phyloP scores from a whole-genome alignment of 2,797 vertebrate species.

The Botia kubotai region DNA sequence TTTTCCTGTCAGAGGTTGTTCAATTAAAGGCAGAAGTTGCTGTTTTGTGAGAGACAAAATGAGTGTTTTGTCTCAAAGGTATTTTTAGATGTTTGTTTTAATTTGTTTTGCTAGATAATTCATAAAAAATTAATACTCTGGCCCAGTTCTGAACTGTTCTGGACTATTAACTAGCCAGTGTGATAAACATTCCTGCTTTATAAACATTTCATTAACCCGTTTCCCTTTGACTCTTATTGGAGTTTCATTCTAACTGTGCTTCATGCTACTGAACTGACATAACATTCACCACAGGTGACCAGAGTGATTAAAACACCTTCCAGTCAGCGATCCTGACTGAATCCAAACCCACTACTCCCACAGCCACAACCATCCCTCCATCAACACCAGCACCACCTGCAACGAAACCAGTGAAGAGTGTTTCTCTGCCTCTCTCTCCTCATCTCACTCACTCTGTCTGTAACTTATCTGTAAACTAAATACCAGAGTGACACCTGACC shows the following conservation, averaged over 20 bases:
- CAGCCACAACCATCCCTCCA: conserved; percentile 60
- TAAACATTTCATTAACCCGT: conserved; percentile 15
- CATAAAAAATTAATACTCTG: conserved; percentile 18
- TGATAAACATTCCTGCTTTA: conserved; percentile 13
- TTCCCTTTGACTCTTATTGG: conserved; percentile 1
- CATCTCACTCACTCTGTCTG: conserved; percentile 42
- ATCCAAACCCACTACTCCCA: conserved; percentile 61
- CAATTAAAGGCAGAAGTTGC: conserved; percentile 33
- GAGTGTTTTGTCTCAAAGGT: conserved; percentile 40
- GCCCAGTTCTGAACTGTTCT: conserved; percentile 32
- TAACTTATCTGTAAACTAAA: conserved; percentile 65
- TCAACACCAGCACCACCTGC: conserved; percentile 50
- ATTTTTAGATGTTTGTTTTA: background rate
- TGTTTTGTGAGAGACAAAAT: conserved; percentile 57
- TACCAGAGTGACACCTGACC: conserved; percentile 55
- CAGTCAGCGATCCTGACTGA: conserved; percentile 60
- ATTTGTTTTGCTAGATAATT: conserved; percentile 30
- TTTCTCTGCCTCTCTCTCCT: conserved; percentile 15
- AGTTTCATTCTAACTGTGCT: conserved; percentile 11
- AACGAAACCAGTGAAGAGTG: conserved; percentile 68
- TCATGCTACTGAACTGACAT: conserved; percentile 21
- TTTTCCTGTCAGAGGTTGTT: conserved; percentile 52
- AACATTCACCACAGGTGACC: conserved; percentile 65
- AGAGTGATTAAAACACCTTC: conserved; percentile 75
- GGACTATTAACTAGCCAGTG: conserved; percentile 25